Base-by-base conservation (phyloP, 2,113 vertebrate species). In the Apus apus region DNA sequence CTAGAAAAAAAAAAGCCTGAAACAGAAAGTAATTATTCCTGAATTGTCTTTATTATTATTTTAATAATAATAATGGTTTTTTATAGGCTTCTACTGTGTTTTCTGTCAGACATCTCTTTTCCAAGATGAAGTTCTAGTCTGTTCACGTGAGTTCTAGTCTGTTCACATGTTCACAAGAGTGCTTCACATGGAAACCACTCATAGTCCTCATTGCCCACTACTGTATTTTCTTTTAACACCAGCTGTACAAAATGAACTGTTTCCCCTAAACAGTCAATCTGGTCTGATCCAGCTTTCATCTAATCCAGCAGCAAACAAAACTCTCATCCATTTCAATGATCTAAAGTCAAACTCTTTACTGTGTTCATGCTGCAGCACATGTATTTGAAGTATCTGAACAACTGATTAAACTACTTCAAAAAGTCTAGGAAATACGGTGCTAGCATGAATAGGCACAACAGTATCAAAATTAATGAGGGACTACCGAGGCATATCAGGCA, bases 281-380 rank as follows among this genome's bases (percentile, higher is more conserved):
- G 43, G 16, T 68, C 36, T 57, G 48, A 88, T 19, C 14, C 36
- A 80, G 26, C 46, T 50, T 80, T 61, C 23, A 43, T 65, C 62
- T 72, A 82, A 66, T 7, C 3, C 21, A 8, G 3, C 2, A 58
- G 29, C 36, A 89, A 74, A 80, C 3, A 71, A 34, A 83, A 66
- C 11, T 66, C n/a, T 36, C 15, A 40, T 5, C 1, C 1, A 58
- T 13, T 46, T 81, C 43, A 87, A 15, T 0, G 1, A 78, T 32
- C 48, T 50, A 5, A 87, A 74, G 43, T 38, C 29, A 87, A 87
- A 71, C 17, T 70, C 62, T 18, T 32, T 43, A 71, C 17, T 58
- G 9, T 9, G 17, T 32, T 58, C 64, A 84, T 20, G 20, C 9
- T 64, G 23, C 30, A 75, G 17, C 11, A 62, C 21, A 14, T 4